Evolutionary conservation across 2,888 invertebrate species (phyloP).

Genomic region (Chelonus formosanus): DNA sequence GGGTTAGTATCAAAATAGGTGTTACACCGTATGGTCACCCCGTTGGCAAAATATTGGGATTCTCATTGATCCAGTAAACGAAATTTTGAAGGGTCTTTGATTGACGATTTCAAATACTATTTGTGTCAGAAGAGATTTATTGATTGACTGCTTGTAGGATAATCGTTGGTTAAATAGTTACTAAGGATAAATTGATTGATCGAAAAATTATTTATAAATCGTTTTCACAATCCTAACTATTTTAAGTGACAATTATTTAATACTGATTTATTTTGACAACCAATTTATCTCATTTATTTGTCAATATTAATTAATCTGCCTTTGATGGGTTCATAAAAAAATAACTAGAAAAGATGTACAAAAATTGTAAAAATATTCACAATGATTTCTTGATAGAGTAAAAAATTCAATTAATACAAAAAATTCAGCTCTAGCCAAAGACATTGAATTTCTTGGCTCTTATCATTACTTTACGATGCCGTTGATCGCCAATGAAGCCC

Average conservation of each 20-base stretch:
- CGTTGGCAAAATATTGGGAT: conserved; percentile 62
- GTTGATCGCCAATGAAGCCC: conserved; percentile 42
- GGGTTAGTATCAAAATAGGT: conserved; percentile 44
- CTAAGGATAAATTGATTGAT: neutral
- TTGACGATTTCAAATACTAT: conserved; percentile 3
- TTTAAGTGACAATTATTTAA: too few species aligned
- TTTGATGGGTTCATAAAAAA: too few species aligned
- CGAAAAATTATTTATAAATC: too few species aligned
- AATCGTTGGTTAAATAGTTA: neutral
- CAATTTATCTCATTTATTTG: too few species aligned
- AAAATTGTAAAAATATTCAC: too few species aligned
- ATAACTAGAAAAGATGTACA: too few species aligned
- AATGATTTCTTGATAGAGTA: conserved; percentile 34
- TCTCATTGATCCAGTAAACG: conserved; percentile 46
- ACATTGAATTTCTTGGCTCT: conserved; percentile 43
- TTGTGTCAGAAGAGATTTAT: conserved; percentile 7
- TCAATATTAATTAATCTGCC: too few species aligned
- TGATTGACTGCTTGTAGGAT: neutral
- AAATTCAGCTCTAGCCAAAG: conserved; percentile 38
- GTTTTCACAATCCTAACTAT: too few species aligned
- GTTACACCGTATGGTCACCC: conserved; percentile 34
- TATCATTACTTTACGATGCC: conserved; percentile 43
- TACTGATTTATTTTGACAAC: too few species aligned
- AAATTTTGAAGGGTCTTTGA: conserved; percentile 40
- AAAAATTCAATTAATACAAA: conserved; percentile 45